A percentile compares a stretch with the other conserved stretches of the same genome.
These are phyloP conservation scores for Drosophila mettleri DNA, from an alignment of 2,888 invertebrate genomes.

Conservation along the genomic window DNA sequence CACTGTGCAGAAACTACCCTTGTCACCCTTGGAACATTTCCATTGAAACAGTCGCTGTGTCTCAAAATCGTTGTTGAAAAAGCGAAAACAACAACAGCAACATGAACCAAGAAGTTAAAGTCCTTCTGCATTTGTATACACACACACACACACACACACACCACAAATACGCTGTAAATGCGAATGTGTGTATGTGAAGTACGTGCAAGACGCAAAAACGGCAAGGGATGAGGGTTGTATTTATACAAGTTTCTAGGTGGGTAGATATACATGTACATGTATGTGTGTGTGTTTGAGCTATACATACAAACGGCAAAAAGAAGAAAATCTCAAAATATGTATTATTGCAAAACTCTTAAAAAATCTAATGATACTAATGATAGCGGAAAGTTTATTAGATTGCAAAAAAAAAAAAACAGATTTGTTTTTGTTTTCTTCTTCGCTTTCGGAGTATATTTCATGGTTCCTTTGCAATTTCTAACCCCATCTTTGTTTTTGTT, in stretches of 20 bases:
- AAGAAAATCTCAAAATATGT: conserved; percentile 29
- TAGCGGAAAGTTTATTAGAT: conserved; percentile 12
- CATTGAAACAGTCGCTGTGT: conserved; percentile 67
- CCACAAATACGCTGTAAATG: conserved; percentile 6
- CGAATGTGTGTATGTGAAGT: conserved; percentile 25
- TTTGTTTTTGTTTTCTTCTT: conserved; percentile 17
- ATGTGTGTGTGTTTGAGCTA: conserved; percentile 36
- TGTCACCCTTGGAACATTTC: conserved; percentile 77
- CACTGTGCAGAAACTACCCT: conserved; percentile 69
- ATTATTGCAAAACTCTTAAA: conserved; percentile 41
- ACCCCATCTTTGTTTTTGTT: not conserved
- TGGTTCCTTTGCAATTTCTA: not conserved
- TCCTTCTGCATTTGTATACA: conserved; percentile 69
- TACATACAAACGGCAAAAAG: conserved; percentile 50
- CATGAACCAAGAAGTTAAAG: conserved; percentile 75
- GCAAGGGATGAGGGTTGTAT: conserved; percentile 80
- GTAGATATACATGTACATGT: conserved; percentile 33
- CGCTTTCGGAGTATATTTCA: conserved; percentile 8
- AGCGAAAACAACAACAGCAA: conserved; percentile 13
- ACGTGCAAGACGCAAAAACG: conserved; percentile 68
- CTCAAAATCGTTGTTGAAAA: conserved; percentile 50
- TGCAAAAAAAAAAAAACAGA: not conserved
- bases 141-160: conserved; percentile 27
- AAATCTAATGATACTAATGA: conserved; percentile 48
- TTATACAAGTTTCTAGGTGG: conserved; percentile 65